Conservation (phyloP, 2,797 vertebrate genomes). For the Neopelma chrysocephalum region DNA sequence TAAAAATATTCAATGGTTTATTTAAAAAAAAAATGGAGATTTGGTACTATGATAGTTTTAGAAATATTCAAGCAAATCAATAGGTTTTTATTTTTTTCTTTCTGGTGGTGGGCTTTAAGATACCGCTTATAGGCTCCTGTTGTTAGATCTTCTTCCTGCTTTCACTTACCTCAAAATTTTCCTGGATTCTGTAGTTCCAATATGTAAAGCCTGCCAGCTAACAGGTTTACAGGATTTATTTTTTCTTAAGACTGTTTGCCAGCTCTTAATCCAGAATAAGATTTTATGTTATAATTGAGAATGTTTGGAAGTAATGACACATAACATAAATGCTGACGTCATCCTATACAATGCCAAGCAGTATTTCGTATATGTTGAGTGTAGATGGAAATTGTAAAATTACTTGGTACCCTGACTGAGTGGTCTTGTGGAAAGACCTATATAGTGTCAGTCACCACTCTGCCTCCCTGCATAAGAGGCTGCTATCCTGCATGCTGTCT, state of each 20-base stretch:
- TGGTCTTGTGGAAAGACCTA: background rate
- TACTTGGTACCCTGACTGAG: background rate
- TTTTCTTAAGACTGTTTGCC: background rate
- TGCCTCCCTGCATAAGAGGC: background rate
- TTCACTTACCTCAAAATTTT: background rate
- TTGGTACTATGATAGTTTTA: background rate
- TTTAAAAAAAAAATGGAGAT: background rate
- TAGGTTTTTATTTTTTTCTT: background rate
- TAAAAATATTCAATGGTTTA: background rate
- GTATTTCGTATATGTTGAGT: background rate
- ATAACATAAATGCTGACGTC: background rate
- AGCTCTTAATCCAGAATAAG: background rate
- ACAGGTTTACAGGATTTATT: background rate
- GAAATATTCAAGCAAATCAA: background rate
- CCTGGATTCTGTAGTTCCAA: background rate
- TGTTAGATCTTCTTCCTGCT: background rate
- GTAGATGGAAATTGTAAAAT: background rate
- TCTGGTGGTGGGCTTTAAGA: background rate
- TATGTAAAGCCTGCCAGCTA: background rate
- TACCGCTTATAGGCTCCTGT: background rate
- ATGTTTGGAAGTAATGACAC: constrained; percentile 15
- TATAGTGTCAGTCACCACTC: background rate
- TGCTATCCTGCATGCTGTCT: background rate
- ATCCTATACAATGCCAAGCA: background rate
- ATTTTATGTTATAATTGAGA: constrained; percentile 16